These are phyloP conservation scores for Amphipyra tragopoginis DNA, from an alignment of 2,888 invertebrate species.

Conservation along the genomic window DNA sequence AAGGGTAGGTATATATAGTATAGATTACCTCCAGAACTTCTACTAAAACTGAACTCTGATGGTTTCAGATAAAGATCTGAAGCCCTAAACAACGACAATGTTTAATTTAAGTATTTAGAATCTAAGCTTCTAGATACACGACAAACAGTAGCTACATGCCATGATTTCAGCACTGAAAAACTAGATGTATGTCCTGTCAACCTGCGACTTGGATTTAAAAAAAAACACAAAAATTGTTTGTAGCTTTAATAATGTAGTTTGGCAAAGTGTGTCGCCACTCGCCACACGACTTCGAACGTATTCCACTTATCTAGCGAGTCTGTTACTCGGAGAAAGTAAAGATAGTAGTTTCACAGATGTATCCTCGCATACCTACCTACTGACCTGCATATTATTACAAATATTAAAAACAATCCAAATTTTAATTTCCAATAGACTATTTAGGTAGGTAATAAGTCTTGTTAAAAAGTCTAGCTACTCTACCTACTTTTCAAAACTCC, in stretches of 20 bases:
- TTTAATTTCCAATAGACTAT: constrained; percentile 1
- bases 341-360: constrained; percentile 37
- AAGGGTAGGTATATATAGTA: no score
- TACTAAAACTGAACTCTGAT: neutral
- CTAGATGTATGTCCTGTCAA: no score
- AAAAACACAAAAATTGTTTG: no score
- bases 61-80: no score
- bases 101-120: no score
- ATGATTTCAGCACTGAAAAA: no score
- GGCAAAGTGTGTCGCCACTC: constrained; percentile 63
- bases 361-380: constrained; percentile 35
- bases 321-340: constrained; percentile 75
- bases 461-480: constrained; percentile 6
- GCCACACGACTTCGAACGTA: constrained; percentile 49
- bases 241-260: constrained; percentile 5
- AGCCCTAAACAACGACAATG: no score
- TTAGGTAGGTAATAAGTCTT: neutral
- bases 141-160: no score
- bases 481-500: constrained; percentile 52
- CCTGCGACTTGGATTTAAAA: no score
- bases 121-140: no score
- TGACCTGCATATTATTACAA: constrained; percentile 44
- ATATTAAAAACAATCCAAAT: constrained; percentile 17
- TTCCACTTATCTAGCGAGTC: constrained; percentile 58
- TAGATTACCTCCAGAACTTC: neutral